These are phyloP conservation scores for Chrysolina oricalcia DNA, from an alignment of 2,888 invertebrate species.

Conservation along the genomic window DNA sequence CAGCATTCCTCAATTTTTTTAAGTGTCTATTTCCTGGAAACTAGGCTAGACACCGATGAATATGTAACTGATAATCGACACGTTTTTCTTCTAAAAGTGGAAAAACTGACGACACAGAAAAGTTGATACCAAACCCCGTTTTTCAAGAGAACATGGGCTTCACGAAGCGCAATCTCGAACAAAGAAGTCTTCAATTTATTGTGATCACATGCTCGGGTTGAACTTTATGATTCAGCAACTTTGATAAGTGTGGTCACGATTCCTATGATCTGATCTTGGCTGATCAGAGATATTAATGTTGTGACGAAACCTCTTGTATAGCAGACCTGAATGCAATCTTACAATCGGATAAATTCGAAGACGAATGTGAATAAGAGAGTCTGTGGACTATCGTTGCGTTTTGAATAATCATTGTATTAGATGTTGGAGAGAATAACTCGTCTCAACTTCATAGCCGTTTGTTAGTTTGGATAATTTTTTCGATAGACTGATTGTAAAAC, in stretches of 20 bases:
- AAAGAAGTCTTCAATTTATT: conserved; percentile 45
- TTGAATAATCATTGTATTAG: too few species aligned
- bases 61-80: not conserved
- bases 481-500: too few species aligned
- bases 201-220: conserved; percentile 63
- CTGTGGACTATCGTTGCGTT: not conserved
- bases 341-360: conserved; percentile 3
- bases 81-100: not conserved
- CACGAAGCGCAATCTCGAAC: conserved; percentile 29
- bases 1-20: not conserved
- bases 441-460: too few species aligned
- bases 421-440: too few species aligned
- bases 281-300: conserved; percentile 48
- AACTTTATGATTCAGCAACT: conserved; percentile 65
- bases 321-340: conserved; percentile 5
- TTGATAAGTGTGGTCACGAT: conserved; percentile 62
- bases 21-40: not conserved
- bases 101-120: too few species aligned
- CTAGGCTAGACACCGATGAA: not conserved
- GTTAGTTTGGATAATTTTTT: too few species aligned
- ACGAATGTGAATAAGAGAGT: not conserved
- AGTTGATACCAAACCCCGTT: too few species aligned
- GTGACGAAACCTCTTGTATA: conserved; percentile 9
- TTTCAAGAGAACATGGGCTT: not conserved
- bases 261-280: conserved; percentile 50